Evolutionary conservation across 2,888 invertebrate species (phyloP).

Genomic region (Nasonia oneida): DNA sequence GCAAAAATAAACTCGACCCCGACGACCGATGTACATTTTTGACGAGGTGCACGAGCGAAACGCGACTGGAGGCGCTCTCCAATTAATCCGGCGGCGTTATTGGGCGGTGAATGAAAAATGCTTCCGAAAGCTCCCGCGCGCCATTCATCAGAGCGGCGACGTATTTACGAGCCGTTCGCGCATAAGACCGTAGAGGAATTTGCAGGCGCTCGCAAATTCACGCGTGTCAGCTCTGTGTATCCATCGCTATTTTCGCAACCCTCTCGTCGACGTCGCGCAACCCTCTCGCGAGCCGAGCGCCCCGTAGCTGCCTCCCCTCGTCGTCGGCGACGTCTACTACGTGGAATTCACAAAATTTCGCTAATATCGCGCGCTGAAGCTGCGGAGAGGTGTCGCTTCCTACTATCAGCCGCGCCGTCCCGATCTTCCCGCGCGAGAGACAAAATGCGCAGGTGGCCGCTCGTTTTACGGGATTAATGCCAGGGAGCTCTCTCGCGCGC

Average conservation of each 20-base stretch:
- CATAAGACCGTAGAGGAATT: conserved; percentile 13
- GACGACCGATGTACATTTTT: neutral
- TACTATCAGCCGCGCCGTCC: conserved; percentile 1
- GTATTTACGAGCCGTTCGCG: neutral
- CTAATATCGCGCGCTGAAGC: conserved; percentile 69
- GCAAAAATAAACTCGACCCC: neutral
- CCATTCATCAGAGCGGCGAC: neutral
- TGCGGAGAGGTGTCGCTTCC: conserved; percentile 17
- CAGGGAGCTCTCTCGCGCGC: conserved; percentile 34
- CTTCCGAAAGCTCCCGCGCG: neutral
- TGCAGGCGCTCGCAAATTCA: conserved; percentile 27
- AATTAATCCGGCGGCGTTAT: neutral
- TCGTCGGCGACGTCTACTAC: conserved; percentile 63
- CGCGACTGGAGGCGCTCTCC: neutral
- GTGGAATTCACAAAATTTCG: conserved; percentile 74
- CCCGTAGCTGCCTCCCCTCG: neutral
- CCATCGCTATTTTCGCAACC: conserved; percentile 47
- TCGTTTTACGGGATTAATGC: conserved; percentile 68
- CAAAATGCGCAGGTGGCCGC: conserved; percentile 47
- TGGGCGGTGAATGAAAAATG: neutral
- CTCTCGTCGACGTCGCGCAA: conserved; percentile 3
- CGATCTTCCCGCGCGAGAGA: conserved; percentile 23
- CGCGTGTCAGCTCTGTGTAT: conserved; percentile 32
- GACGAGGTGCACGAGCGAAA: neutral
- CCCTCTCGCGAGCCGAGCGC: conserved; percentile 17